A percentile compares a stretch with the other conserved stretches of the same genome.
phyloP scores from a whole-genome alignment of 1,140 invertebrate genomes.

The Luehdorfia chinensis region DNA sequence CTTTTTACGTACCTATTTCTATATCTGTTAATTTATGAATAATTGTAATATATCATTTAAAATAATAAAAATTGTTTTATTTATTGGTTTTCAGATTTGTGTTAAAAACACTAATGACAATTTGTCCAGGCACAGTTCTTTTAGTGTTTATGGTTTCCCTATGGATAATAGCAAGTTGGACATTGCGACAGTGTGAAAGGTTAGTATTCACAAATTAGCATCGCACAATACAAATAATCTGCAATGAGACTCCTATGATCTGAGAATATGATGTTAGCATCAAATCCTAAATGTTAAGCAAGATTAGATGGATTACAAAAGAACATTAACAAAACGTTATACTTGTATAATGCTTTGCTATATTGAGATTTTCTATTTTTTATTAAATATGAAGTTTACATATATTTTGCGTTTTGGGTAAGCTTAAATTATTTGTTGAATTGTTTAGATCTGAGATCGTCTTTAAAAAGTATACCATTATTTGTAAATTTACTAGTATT shows the following conservation, averaged over 20 bases:
- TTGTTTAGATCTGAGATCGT: no score
- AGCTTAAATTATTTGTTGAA: no score
- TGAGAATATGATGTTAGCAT: not conserved
- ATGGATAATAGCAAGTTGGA: constrained; percentile 99
- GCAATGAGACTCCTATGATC: constrained; percentile 4
- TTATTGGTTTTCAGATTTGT: constrained; percentile 93
- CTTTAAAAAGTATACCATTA: not conserved
- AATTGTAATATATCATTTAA: no score
- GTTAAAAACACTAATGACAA: constrained; percentile 99
- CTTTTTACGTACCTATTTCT: no score
- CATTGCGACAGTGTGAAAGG: constrained; percentile 98
- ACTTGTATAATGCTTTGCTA: no score
- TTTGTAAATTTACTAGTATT: constrained; percentile 30
- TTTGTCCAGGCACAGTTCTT: constrained; percentile 98
- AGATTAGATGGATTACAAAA: not conserved
- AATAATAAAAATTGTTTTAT: no score
- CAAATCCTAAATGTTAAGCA: not conserved
- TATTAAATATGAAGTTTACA: no score
- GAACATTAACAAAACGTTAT: not conserved
- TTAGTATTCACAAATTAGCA: constrained; percentile 75
- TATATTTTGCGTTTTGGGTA: no score
- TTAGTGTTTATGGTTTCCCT: constrained; percentile 99
- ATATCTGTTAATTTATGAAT: no score
- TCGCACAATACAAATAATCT: constrained; percentile 18
- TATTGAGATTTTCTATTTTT: constrained; percentile 7